Evolutionary conservation across 2,888 invertebrate genomes (phyloP), one percentile per base, ranked within the genome.

Genomic region (Apotomis turbidana): DNA sequence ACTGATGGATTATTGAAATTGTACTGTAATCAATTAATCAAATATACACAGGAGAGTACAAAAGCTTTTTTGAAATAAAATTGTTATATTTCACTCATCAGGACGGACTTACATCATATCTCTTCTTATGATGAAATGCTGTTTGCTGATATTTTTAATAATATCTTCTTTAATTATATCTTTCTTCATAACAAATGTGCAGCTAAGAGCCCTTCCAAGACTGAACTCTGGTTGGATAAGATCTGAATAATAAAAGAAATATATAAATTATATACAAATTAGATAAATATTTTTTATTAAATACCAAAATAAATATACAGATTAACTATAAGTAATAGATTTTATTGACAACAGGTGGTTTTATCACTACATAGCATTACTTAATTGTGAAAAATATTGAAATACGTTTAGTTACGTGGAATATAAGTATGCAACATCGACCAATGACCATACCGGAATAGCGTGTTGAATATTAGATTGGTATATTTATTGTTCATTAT

Each of bases 111-210:
- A 94, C 94, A 81, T 78, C 76, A 87, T 79, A 59, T 94, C 94
- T 77, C 94, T 90, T 36, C 78, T 90, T 60, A 96, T 94, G 8
- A 82, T 76, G 83, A 96, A 96, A 77, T 96, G 96, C 60, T 89
- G 82, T 84, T 96, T 96, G 83, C 96, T 96, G 13, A 96, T 89
- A 77, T 90, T 94, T 72, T 85, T 88, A 0, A 95, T 83, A 12
- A 91, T 87, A 70, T 87, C 90, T 38, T 87, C 85, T 41, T 89
- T 89, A 5, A 95, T 82, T 12, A 90, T 90, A 0, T 88, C 86
- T 66, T 84, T 88, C 57, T 85, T 93, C 74, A 95, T 83, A n/a
- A 85, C 78, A 78, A 94, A 91, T 67, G 94, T 92, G 79, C 95
- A 95, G 3, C 74, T 80, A 0, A 88, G 75, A 0, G 90, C 81